A percentile compares a stretch with the other conserved stretches of the same genome.
phyloP scores from a whole-genome alignment of 2,888 invertebrate species.

The Hemistola chrysoprasaria region DNA sequence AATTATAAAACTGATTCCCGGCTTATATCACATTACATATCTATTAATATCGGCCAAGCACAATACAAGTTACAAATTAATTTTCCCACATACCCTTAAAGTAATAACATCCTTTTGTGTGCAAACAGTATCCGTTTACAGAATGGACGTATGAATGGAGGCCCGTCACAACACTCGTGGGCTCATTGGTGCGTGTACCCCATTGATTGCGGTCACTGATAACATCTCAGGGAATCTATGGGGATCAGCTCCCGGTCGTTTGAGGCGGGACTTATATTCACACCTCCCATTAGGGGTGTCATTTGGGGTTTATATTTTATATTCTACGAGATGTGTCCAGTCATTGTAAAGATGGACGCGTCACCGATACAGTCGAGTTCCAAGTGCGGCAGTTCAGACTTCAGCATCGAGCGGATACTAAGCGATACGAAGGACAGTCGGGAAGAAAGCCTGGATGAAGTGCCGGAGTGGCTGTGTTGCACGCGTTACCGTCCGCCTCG shows the following conservation, averaged over 20 bases:
- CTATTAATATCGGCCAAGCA: slow-evolving; percentile 36
- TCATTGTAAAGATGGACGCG: slow-evolving; percentile 54
- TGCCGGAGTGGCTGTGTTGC: slow-evolving; percentile 85
- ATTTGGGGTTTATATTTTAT: slow-evolving; percentile 18
- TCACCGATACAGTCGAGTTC: slow-evolving; percentile 54
- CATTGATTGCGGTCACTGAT: slow-evolving; percentile 57
- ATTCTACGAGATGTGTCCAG: slow-evolving; percentile 23
- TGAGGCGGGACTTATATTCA: slow-evolving; percentile 46
- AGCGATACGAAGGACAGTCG: slow-evolving; percentile 55
- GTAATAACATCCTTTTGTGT: slow-evolving; percentile 77
- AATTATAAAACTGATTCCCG: slow-evolving; percentile 37
- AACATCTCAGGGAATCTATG: slow-evolving; percentile 42
- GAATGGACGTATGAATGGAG: slow-evolving; percentile 64
- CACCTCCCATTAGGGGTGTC: slow-evolving; percentile 43
- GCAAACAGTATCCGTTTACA: slow-evolving; percentile 73
- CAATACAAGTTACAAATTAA: slow-evolving; percentile 73
- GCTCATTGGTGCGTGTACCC: slow-evolving; percentile 57
- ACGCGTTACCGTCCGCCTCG: slow-evolving; percentile 88
- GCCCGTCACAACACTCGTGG: slow-evolving; percentile 71
- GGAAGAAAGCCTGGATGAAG: slow-evolving; percentile 35
- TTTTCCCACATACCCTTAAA: slow-evolving; percentile 80
- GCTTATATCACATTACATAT: slow-evolving; percentile 41
- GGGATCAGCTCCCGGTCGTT: slow-evolving; percentile 22
- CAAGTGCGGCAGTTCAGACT: slow-evolving; percentile 70
- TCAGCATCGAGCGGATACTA: slow-evolving; percentile 84